These are phyloP conservation scores for Plusia festucae DNA, from an alignment of 2,888 invertebrate genomes.

Conservation along the genomic window DNA sequence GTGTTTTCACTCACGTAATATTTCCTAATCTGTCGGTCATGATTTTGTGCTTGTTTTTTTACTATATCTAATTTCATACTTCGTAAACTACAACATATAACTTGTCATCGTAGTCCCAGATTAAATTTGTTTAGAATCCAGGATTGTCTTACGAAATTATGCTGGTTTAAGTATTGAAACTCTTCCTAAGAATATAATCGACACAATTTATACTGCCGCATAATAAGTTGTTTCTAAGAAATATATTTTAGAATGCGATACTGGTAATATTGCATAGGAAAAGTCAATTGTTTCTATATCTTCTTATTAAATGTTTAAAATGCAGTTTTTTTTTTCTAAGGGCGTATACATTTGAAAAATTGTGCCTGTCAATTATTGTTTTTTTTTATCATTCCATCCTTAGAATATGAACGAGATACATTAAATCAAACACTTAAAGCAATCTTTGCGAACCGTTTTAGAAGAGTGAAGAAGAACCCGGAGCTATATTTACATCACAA, in stretches of 20 bases:
- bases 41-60: conserved; percentile 52
- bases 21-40: conserved; percentile 69
- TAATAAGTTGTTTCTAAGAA: neutral
- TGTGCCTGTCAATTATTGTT: too few species aligned
- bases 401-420: neutral
- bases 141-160: conserved; percentile 10
- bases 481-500: neutral
- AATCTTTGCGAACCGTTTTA: neutral
- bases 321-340: too few species aligned
- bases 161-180: neutral
- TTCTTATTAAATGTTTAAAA: too few species aligned
- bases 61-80: conserved; percentile 37
- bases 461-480: neutral
- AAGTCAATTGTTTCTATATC: too few species aligned
- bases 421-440: neutral
- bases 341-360: neutral
- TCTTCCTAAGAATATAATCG: neutral
- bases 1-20: conserved; percentile 78
- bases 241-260: too few species aligned
- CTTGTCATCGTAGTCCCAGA: conserved; percentile 14
- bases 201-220: neutral
- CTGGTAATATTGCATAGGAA: too few species aligned
- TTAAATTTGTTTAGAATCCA: conserved; percentile 10
- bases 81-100: conserved; percentile 16
- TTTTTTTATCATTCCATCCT: too few species aligned